Percentiles rank a stretch among this genome's conserved stretches.
Conservation (phyloP, 2,888 invertebrate species). For the Ceratothoa steindachneri region DNA sequence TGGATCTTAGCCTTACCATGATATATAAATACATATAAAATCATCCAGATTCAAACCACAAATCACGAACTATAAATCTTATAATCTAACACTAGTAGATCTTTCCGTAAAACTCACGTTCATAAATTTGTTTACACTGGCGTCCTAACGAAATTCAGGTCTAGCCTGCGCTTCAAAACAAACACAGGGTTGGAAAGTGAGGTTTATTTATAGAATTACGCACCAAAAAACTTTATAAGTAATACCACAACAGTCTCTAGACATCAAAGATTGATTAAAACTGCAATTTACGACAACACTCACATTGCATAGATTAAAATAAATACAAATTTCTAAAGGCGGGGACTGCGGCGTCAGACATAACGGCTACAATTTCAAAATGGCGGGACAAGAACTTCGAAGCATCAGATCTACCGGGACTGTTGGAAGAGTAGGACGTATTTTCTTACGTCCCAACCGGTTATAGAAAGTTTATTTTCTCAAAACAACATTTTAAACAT, state of each 20-base stretch:
- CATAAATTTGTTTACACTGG: not conserved
- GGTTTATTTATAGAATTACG: not conserved
- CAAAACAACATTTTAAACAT: not conserved
- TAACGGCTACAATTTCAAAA: slow-evolving; percentile 31
- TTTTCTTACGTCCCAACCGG: not conserved
- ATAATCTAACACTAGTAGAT: no score
- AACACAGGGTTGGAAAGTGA: not conserved
- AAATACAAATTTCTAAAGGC: slow-evolving; percentile 13
- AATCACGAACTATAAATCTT: no score
- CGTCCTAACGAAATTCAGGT: not conserved
- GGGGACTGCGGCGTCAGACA: slow-evolving; percentile 24
- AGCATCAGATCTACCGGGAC: slow-evolving; percentile 13
- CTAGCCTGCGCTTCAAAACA: slow-evolving; percentile 6
- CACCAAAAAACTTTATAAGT: not conserved
- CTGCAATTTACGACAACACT: not conserved
- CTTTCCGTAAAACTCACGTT: no score
- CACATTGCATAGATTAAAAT: slow-evolving; percentile 11
- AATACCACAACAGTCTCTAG: not conserved
- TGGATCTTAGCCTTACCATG: no score
- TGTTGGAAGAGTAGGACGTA: not conserved
- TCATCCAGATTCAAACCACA: no score
- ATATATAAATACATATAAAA: no score
- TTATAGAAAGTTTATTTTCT: not conserved
- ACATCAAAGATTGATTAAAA: not conserved
- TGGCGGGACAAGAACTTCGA: slow-evolving; percentile 16